Percentiles rank a stretch among this genome's conserved stretches.
phyloP scores from a whole-genome alignment of 2,797 vertebrate genomes.

The Chaetodon trifasciatus region DNA sequence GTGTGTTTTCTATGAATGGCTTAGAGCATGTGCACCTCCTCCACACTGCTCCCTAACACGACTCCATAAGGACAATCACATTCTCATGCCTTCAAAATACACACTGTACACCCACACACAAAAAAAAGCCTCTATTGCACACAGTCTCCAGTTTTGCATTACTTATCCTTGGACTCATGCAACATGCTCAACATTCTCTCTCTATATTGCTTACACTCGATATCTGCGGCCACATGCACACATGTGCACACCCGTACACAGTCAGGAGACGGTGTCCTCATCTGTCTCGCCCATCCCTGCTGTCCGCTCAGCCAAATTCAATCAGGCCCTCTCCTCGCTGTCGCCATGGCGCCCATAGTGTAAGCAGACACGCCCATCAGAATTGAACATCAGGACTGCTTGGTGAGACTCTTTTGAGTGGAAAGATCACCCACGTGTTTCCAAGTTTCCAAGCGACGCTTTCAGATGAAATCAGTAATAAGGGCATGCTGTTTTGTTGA shows the following conservation, averaged over 20 bases:
- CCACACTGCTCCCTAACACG: constrained; percentile 11
- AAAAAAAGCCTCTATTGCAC: constrained; percentile 15
- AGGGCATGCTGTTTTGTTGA: not conserved
- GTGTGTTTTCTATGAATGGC: constrained; percentile 43
- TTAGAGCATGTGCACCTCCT: constrained; percentile 35
- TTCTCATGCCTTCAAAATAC: constrained; percentile 27
- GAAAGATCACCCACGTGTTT: not conserved
- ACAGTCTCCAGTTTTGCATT: not conserved
- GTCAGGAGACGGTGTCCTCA: constrained; percentile 69
- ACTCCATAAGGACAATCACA: constrained; percentile 25
- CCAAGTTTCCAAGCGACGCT: not conserved
- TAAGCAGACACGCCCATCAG: constrained; percentile 66
- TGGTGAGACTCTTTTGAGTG: constrained; percentile 10
- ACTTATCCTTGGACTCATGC: constrained; percentile 16
- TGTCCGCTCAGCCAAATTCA: constrained; percentile 76
- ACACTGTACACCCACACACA: constrained; percentile 36
- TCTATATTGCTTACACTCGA: not conserved
- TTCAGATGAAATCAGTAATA: not conserved
- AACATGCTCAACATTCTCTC: constrained; percentile 8
- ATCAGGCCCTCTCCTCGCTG: constrained; percentile 73
- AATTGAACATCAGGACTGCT: constrained; percentile 33
- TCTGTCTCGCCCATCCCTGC: constrained; percentile 73
- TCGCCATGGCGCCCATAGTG: constrained; percentile 73
- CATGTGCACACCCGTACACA: constrained; percentile 25
- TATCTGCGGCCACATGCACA: constrained; percentile 21